Evolutionary conservation across 2,113 vertebrate species (phyloP), one percentile per base, ranked within the genome.

Genomic region (Athene cunicularia): DNA sequence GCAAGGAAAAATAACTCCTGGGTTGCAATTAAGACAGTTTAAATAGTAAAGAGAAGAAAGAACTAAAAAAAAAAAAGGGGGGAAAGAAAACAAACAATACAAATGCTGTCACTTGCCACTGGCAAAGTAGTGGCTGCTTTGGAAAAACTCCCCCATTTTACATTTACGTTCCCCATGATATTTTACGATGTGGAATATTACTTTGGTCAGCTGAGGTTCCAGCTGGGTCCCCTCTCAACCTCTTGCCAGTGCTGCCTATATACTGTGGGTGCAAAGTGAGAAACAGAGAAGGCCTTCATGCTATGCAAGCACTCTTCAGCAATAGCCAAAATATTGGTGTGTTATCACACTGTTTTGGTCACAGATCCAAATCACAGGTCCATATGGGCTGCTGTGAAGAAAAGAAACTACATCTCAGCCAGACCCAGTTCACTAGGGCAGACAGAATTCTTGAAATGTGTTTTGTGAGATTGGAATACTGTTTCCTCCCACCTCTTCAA

Each of bases 371-470:
- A 92, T 39, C n/a, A 20, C 16, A 59, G 32, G 47, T 59, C 43
- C 19, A 2, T 30, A 27, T 0, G 0, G 52, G 72, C 39, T 75
- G 41, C 12, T 59, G 1, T 15, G 62, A 82, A 64, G 53, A 35
- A 37, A 47, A 56, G 35, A n/a, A 64, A 30, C 23, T 83, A 50
- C 18, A 23, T 82, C 39, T 19, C 67, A 86, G 35, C 15, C 62
- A 76, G 62, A 80, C 3, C 20, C 33, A 55, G 26, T 18, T 33
- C 32, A 33, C 33, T n/a, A 11, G 23, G 32, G 18, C 35, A 62
- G 45, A 37, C 8, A 28, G 7, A 3, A 8, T 75, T 85, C 52
- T 33, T 80, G 66, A 79, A 37, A 79, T 23, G 20, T 60, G 20
- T 87, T 91, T 58, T 14, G 7, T 49, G 43, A 53, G 43, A 19